Conservation (phyloP, 2,888 invertebrate genomes). For the Brachylomia viminalis region DNA sequence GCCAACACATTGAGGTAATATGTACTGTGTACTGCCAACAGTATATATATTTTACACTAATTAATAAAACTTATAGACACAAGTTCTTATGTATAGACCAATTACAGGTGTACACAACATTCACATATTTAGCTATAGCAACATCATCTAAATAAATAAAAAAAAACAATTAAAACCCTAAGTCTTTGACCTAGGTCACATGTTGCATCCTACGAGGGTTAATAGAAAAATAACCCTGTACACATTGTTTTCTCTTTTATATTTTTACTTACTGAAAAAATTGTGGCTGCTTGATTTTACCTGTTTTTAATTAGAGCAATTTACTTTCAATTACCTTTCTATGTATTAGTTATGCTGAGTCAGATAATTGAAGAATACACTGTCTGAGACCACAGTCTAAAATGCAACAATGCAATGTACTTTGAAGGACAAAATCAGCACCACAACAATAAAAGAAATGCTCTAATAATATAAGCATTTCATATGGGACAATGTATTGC, state of each 20-base stretch:
- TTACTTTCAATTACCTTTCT: conserved; percentile 10
- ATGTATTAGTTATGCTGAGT: not conserved
- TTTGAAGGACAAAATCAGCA: conserved; percentile 31
- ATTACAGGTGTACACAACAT: too few relatives aligned
- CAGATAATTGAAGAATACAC: conserved; percentile 15
- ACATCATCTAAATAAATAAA: too few relatives aligned
- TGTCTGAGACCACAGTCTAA: not conserved
- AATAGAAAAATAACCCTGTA: too few relatives aligned
- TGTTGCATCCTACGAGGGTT: not conserved
- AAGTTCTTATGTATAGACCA: not conserved
- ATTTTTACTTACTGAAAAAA: too few relatives aligned
- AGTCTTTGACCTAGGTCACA: not conserved
- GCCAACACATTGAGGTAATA: too few relatives aligned
- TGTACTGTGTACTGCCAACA: too few relatives aligned
- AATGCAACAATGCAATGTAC: conserved; percentile 24
- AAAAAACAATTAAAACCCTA: not conserved
- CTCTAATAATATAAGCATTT: not conserved
- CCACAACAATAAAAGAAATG: not conserved
- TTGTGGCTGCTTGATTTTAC: too few relatives aligned
- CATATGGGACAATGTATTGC: too few relatives aligned
- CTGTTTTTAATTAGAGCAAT: not conserved
- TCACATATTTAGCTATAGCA: too few relatives aligned
- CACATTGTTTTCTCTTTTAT: not conserved
- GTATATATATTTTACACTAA: not conserved
- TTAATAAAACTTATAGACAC: too few relatives aligned